Base-by-base conservation (phyloP, 2,888 invertebrate genomes). In the Prostheceraeus crozeri region DNA sequence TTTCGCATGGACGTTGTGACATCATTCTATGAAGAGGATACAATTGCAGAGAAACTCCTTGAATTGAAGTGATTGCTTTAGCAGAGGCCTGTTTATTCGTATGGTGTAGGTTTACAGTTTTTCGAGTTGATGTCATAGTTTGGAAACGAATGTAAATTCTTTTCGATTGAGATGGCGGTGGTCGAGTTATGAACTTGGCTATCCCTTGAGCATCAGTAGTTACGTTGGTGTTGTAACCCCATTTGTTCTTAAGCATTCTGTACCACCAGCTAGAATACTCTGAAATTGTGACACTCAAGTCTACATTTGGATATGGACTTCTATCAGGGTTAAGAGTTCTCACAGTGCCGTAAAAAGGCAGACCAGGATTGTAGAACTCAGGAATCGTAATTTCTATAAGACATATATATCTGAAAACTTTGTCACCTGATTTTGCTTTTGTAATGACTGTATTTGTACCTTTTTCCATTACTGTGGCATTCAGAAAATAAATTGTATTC, bases 131-230 rank as follows among this genome's bases (percentile, higher is more conserved):
- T n/a, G n/a, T n/a, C n/a, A n/a, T n/a, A n/a, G n/a, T n/a, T n/a
- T n/a, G n/a, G n/a, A n/a, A n/a, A n/a, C n/a, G n/a, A n/a, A n/a
- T n/a, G n/a, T n/a, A n/a, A n/a, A n/a, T n/a, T n/a, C n/a, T n/a
- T n/a, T n/a, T n/a, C n/a, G n/a, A n/a, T n/a, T n/a, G n/a, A n/a
- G n/a, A n/a, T n/a, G n/a, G n/a, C n/a, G n/a, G n/a, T n/a, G n/a
- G n/a, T n/a, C n/a, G n/a, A 35, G 46, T 57, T 16, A 57, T 36
- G 46, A 57, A 57, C 14, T 35, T 28, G 6, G 46, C n/a, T 25
- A 36, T 11, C 3, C 57, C 57, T 3, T 57, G 11, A 10, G 40
- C 30, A 23, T 57, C 57, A n/a, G 57, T 45, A n/a, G n/a, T n/a
- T n/a, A n/a, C n/a, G n/a, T n/a, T n/a, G n/a, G n/a, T n/a, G n/a